Base-by-base conservation (phyloP, 2,888 invertebrate genomes). In the Galerucella calmariensis region DNA sequence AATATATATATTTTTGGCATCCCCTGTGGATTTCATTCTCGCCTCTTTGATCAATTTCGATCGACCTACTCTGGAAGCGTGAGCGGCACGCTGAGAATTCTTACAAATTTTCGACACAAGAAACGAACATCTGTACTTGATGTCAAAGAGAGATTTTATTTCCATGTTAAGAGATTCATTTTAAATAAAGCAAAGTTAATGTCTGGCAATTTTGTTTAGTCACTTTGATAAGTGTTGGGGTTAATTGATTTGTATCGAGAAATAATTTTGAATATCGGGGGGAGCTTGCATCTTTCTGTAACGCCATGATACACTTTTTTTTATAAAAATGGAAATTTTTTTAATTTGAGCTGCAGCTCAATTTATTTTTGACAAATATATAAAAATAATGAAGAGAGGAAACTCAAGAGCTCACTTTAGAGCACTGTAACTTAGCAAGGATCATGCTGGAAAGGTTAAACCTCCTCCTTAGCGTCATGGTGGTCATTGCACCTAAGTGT, bases 1-100 rank as follows among this genome's bases (percentile, higher is more conserved):
- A 56, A 56, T 16, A 53, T 27, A 20, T 20, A 27, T 53, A 53
- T 53, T 53, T 53, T 53, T 14, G 53, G 51, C 16, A 67, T 53
- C 48, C 84, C 86, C 85, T 83, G 84, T 83, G 83, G 85, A 85
- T 85, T 86, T 86, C 85, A 85, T 86, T 86, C 85, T 83, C 84
- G 83, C 82, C 81, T 82, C 85, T 86, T 86, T 86, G 86, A 85
- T 85, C 84, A 80, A 77, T 79, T 77, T 81, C 83, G 81, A 82
- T 84, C 83, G 83, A 81, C 81, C 81, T 82, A 82, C 83, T 41
- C 35, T 41, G 35, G 35, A 41, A 41, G 35, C 35, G 35, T 41
- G 8, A 41, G 81, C 80, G 27, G 81, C 82, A 80, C 82, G 83
- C 83, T 80, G 80, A 81, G 82, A 83, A 82, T 82, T 79, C 80